phyloP scores from a whole-genome alignment of 2,888 invertebrate species.

The Iphiclides podalirius region DNA sequence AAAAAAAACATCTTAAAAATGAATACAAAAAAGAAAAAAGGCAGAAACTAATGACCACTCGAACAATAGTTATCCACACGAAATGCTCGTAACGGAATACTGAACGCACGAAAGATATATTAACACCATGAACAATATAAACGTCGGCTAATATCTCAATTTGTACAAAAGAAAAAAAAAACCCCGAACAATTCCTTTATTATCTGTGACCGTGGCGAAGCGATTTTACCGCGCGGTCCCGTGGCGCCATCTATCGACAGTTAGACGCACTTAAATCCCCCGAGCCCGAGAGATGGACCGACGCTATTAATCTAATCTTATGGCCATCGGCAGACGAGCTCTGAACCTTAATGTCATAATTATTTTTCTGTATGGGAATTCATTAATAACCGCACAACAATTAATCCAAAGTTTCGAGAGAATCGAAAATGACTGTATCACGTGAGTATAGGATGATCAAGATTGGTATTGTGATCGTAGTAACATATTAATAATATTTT shows the following conservation, averaged over 20 bases:
- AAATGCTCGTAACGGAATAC: conserved; percentile 33
- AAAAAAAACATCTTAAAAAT: no score
- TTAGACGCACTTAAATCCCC: conserved; percentile 38
- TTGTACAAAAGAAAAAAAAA: conserved; percentile 39
- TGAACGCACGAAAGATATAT: conserved; percentile 27
- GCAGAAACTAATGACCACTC: neutral
- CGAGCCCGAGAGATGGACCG: conserved; percentile 13
- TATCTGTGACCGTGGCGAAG: conserved; percentile 50
- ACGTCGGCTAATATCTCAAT: conserved; percentile 35
- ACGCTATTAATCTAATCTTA: conserved; percentile 15
- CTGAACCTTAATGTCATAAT: conserved; percentile 22
- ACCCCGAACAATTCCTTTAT: conserved; percentile 45
- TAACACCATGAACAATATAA: conserved; percentile 26
- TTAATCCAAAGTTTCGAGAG: conserved; percentile 6
- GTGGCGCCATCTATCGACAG: conserved; percentile 58
- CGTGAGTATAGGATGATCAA: no score
- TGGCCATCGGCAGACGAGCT: conserved; percentile 10
- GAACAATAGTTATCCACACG: conserved; percentile 26
- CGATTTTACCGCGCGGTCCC: conserved; percentile 40
- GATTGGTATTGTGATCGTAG: no score
- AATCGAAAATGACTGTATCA: neutral
- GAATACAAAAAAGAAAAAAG: neutral
- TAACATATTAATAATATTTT: no score
- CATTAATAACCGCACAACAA: conserved; percentile 11
- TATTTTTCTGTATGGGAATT: conserved; percentile 9